Percentiles rank a stretch among this genome's conserved stretches.
Evolutionary conservation across 1,140 invertebrate genomes (phyloP).

Genomic region (Stegodyphus dumicola): DNA sequence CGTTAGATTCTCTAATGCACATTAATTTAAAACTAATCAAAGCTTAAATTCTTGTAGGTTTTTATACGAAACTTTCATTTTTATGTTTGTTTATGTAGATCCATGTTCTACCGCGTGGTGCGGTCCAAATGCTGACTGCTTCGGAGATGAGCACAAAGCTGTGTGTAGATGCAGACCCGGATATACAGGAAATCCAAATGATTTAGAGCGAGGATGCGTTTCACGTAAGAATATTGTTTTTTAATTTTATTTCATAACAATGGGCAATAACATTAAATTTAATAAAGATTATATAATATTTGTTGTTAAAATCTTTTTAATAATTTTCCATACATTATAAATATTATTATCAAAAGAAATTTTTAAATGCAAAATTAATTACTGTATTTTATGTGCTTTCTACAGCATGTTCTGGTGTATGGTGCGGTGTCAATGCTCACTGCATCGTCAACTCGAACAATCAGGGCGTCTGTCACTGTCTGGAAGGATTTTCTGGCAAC

Average conservation of each 20-base stretch:
- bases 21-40: no score
- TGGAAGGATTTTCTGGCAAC: conserved; percentile 86
- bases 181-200: conserved; percentile 69
- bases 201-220: conserved; percentile 63
- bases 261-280: no score
- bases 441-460: conserved; percentile 87
- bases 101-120: conserved; percentile 82
- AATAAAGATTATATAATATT: no score
- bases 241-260: neutral
- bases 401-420: conserved; percentile 81
- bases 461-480: conserved; percentile 84
- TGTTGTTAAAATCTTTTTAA: no score
- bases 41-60: no score
- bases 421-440: conserved; percentile 84
- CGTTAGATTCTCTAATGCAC: no score
- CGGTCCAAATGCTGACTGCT: conserved; percentile 86
- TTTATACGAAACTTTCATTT: neutral
- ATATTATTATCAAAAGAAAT: no score
- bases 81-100: conserved; percentile 74
- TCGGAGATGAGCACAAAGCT: conserved; percentile 86
- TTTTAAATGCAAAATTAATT: no score
- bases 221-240: conserved; percentile 51
- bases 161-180: conserved; percentile 88
- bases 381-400: conserved; percentile 29
- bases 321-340: no score